Percentiles rank a stretch among this genome's conserved stretches.
These are phyloP conservation scores for Glaucidium brasilianum DNA, from an alignment of 2,113 vertebrate species.

Conservation along the genomic window DNA sequence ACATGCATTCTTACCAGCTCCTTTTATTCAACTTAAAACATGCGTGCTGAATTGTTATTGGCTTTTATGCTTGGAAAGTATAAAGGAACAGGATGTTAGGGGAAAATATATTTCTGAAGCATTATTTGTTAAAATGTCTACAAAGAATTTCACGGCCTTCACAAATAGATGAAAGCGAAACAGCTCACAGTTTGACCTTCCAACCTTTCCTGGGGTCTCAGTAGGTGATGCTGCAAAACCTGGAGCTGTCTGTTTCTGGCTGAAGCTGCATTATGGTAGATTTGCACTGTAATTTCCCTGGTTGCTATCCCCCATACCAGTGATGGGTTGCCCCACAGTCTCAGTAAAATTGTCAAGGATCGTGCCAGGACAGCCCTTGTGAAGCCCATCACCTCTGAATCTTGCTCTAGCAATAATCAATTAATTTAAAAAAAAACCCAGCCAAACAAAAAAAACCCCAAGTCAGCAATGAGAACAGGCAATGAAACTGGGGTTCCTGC, in stretches of 20 bases:
- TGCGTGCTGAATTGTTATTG: constrained; percentile 41
- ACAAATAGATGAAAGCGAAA: constrained; percentile 42
- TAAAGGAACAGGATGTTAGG: constrained; percentile 5
- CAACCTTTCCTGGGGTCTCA: constrained; percentile 8
- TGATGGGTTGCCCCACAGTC: background rate
- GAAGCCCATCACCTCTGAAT: background rate
- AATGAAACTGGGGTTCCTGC: background rate
- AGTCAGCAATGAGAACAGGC: background rate
- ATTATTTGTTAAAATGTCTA: constrained; percentile 52
- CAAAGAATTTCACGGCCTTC: background rate
- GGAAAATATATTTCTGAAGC: constrained; percentile 29
- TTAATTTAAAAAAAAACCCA: background rate
- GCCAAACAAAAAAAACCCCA: too few relatives aligned
- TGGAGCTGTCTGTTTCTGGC: background rate
- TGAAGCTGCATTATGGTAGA: background rate
- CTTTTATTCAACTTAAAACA: constrained; percentile 41
- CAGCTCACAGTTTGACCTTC: constrained; percentile 32
- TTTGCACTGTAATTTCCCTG: background rate
- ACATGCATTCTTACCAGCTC: constrained; percentile 1
- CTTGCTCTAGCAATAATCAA: background rate
- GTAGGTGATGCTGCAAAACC: constrained; percentile 8
- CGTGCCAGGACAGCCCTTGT: background rate
- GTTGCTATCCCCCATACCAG: background rate
- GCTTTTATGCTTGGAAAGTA: constrained; percentile 16
- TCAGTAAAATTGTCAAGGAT: background rate